Evolutionary conservation across 2,113 vertebrate species (phyloP).

Genomic region (Larimichthys crocea): DNA sequence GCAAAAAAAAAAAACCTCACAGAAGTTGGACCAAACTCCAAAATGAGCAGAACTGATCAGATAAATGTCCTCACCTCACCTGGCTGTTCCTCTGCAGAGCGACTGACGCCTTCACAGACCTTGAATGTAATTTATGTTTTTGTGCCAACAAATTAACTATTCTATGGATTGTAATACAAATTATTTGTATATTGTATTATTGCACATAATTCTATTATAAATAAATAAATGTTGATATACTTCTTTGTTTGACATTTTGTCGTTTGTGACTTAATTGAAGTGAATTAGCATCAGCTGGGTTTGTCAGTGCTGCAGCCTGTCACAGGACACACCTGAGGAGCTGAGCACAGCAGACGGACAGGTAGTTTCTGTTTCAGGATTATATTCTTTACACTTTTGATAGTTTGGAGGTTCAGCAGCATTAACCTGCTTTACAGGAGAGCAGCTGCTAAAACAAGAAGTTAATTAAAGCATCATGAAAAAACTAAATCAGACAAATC

Average conservation of each 20-base stretch:
- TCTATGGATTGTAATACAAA: slow-evolving; percentile 62
- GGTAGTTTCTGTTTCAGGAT: neutral
- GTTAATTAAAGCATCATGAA: neutral
- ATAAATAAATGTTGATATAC: slow-evolving; percentile 65
- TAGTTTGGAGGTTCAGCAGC: neutral
- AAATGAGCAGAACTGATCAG: neutral
- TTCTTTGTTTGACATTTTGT: slow-evolving; percentile 18
- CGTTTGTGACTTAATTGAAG: neutral
- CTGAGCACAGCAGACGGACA: neutral
- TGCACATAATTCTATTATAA: slow-evolving; percentile 65
- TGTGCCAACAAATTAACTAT: slow-evolving; percentile 24
- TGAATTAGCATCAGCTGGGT: neutral
- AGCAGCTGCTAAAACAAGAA: neutral
- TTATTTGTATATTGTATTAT: slow-evolving; percentile 72
- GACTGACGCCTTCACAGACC: slow-evolving; percentile 53
- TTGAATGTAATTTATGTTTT: slow-evolving; percentile 74
- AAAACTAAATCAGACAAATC: too few species aligned
- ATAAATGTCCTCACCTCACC: neutral
- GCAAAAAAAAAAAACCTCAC: neutral
- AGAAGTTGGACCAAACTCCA: slow-evolving; percentile 2
- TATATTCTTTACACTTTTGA: neutral
- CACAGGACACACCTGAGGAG: neutral
- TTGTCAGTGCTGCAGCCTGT: neutral
- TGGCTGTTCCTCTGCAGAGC: neutral
- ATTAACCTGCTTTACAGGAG: neutral